Percentiles rank a stretch among this genome's conserved stretches.
Evolutionary conservation across 2,888 invertebrate genomes (phyloP).

Genomic region (Epinotia demarniana): DNA sequence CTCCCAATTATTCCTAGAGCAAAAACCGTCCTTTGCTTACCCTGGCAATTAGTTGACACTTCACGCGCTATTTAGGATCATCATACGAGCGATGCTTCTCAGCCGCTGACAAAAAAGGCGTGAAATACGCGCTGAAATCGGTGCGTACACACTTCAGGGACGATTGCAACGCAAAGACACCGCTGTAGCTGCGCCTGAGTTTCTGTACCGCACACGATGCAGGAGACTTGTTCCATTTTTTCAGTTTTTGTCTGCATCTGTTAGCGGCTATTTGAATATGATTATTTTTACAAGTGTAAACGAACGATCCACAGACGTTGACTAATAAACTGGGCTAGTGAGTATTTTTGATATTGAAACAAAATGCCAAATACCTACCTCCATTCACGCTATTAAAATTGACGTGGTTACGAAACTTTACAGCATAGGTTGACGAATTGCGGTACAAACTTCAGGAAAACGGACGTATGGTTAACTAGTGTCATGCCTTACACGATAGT

Average conservation of each 20-base stretch:
- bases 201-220: slow-evolving; percentile 79
- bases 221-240: slow-evolving; percentile 7
- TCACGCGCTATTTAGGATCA: slow-evolving; percentile 72
- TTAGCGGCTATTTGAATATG: neutral
- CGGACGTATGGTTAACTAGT: too few species aligned
- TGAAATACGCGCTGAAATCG: slow-evolving; percentile 78
- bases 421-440: too few species aligned
- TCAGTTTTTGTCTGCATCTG: slow-evolving; percentile 31
- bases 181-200: slow-evolving; percentile 73
- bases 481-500: too few species aligned
- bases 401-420: too few species aligned
- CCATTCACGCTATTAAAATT: too few species aligned
- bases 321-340: too few species aligned
- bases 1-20: slow-evolving; percentile 45
- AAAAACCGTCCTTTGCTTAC: slow-evolving; percentile 54
- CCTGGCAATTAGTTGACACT: slow-evolving; percentile 77
- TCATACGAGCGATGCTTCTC: slow-evolving; percentile 63
- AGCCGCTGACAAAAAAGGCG: slow-evolving; percentile 73
- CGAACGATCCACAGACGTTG: too few species aligned
- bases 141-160: slow-evolving; percentile 74
- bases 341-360: too few species aligned
- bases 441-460: too few species aligned
- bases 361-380: too few species aligned
- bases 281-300: too few species aligned
- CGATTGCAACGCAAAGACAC: slow-evolving; percentile 75